Conservation (phyloP, 2,113 vertebrate genomes). For the Cochlearius cochlearius region DNA sequence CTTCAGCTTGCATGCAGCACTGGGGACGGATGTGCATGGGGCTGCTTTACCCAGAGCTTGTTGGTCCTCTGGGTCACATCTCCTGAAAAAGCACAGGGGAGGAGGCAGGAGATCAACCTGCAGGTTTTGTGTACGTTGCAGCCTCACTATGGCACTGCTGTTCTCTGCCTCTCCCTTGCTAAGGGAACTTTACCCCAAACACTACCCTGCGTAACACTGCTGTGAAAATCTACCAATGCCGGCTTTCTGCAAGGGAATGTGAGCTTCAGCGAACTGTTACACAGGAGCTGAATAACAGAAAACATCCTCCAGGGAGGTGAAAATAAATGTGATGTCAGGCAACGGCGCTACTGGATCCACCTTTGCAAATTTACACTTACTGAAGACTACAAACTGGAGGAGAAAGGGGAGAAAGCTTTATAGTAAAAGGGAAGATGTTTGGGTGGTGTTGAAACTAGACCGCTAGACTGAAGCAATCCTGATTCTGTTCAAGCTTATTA, state of each 20-base stretch:
- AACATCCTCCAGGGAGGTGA: background rate
- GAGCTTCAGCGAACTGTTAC: background rate
- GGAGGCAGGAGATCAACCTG: background rate
- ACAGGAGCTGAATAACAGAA: background rate
- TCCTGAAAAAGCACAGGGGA: background rate
- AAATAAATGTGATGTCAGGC: background rate
- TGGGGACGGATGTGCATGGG: background rate
- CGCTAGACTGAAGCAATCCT: background rate
- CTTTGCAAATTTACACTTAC: background rate
- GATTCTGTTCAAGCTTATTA: background rate
- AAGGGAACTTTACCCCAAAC: background rate
- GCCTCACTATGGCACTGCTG: background rate
- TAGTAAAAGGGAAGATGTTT: background rate
- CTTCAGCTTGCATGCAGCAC: background rate
- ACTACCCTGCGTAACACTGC: rapidly evolving
- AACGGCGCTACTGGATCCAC: background rate
- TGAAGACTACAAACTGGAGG: background rate
- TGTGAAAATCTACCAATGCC: background rate
- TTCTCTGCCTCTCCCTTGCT: background rate
- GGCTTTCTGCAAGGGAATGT: background rate
- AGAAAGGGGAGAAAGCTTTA: background rate
- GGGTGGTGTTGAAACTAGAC: background rate
- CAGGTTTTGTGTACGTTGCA: rapidly evolving
- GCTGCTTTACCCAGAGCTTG: background rate
- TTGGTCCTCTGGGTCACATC: too few relatives aligned